Evolutionary conservation across 2,888 invertebrate species (phyloP).

Genomic region (Alcis repandata): DNA sequence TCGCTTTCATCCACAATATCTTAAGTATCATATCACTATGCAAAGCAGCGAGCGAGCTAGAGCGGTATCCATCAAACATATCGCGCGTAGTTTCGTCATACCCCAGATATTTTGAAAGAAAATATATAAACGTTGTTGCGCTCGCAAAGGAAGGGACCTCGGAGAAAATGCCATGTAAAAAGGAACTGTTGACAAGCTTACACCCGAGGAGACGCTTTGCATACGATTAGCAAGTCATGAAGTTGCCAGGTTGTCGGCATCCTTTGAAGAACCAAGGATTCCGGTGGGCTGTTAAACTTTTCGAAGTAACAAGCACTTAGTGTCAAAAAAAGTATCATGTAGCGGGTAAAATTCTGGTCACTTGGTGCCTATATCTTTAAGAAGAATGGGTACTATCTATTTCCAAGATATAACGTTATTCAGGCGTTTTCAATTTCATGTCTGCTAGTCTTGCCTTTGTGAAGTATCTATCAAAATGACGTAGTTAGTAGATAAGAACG

Average conservation of each 20-base stretch:
- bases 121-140: constrained; percentile 10
- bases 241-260: constrained; percentile 16
- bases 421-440: too few species aligned
- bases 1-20: constrained; percentile 20
- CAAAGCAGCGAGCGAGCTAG: constrained; percentile 21
- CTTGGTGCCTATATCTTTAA: not conserved
- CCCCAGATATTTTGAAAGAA: constrained; percentile 10
- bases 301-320: constrained; percentile 2
- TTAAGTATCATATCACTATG: constrained; percentile 25
- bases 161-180: constrained; percentile 26
- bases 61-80: constrained; percentile 18
- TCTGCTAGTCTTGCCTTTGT: too few species aligned
- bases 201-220: constrained; percentile 27
- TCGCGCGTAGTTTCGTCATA: constrained; percentile 20
- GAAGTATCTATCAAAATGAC: too few species aligned
- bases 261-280: constrained; percentile 11
- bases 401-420: not conserved
- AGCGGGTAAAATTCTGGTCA: not conserved
- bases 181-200: constrained; percentile 26
- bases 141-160: constrained; percentile 9
- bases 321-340: not conserved
- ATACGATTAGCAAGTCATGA: constrained; percentile 36
- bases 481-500: too few species aligned
- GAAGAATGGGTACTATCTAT: too few species aligned
- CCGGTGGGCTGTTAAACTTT: constrained; percentile 13